Percentiles rank a stretch among this genome's conserved stretches.
These are phyloP conservation scores for Lethenteron reissneri DNA, from an alignment of 2,113 vertebrate genomes.

Conservation along the genomic window DNA sequence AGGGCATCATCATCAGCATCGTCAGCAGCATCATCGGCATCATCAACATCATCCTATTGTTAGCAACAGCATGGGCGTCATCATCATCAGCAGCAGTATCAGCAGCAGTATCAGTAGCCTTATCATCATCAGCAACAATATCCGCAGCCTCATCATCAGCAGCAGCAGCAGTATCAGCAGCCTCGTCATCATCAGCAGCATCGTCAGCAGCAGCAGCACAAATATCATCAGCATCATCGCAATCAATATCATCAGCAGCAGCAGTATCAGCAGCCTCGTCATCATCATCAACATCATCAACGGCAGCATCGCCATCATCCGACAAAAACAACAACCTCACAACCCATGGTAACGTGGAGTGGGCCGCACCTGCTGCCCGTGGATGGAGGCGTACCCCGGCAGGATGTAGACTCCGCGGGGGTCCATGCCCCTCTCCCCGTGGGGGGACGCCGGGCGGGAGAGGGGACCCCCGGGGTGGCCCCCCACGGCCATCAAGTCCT, in stretches of 20 bases:
- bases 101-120: neutral
- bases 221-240: no score
- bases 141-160: neutral
- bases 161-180: neutral
- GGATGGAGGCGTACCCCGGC: neutral
- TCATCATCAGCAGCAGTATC: no score
- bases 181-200: neutral
- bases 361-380: neutral
- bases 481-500: conserved; percentile 16
- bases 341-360: neutral
- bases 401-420: neutral
- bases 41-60: no score
- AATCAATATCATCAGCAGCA: no score
- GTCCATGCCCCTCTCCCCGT: conserved; percentile 49
- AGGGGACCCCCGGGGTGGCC: conserved; percentile 10
- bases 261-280: no score
- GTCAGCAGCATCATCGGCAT: neutral
- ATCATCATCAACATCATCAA: no score
- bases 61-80: no score
- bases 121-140: no score
- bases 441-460: conserved; percentile 24
- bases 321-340: neutral
- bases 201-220: neutral
- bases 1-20: neutral
- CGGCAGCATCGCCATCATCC: no score